Evolutionary conservation across 2,888 invertebrate genomes (phyloP).

Genomic region (Candidula unifasciata): DNA sequence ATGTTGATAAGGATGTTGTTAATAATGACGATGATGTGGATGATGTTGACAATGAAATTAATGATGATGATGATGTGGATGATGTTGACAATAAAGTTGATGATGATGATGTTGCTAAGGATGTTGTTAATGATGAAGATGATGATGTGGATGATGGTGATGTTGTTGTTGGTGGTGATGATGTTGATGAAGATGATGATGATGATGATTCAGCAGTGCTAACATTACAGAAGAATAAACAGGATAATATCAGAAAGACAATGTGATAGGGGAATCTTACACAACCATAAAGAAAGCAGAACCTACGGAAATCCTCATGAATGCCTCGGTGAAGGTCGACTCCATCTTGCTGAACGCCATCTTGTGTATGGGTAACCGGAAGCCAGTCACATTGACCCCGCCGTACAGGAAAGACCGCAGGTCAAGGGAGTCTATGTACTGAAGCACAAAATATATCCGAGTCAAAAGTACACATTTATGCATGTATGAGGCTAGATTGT

Average conservation of each 20-base stretch:
- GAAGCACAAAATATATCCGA: constrained; percentile 58
- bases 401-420: constrained; percentile 95
- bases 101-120: neutral
- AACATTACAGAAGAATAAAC: too few species aligned
- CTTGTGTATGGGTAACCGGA: constrained; percentile 82
- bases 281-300: neutral
- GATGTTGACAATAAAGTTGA: neutral
- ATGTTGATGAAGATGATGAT: neutral
- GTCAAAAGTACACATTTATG: too few species aligned
- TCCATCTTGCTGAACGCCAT: neutral
- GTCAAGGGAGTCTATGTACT: constrained; percentile 95
- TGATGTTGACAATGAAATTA: neutral
- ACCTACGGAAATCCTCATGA: constrained; percentile 24
- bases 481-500: too few species aligned
- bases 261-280: too few species aligned
- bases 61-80: neutral
- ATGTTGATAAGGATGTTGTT: neutral
- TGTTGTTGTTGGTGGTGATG: too few species aligned
- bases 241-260: too few species aligned
- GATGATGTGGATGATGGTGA: too few species aligned
- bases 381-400: constrained; percentile 95
- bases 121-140: too few species aligned
- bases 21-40: too few species aligned
- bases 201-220: neutral
- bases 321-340: neutral